Base-by-base conservation (phyloP, 1,140 invertebrate species). In the Zophobas morio region DNA sequence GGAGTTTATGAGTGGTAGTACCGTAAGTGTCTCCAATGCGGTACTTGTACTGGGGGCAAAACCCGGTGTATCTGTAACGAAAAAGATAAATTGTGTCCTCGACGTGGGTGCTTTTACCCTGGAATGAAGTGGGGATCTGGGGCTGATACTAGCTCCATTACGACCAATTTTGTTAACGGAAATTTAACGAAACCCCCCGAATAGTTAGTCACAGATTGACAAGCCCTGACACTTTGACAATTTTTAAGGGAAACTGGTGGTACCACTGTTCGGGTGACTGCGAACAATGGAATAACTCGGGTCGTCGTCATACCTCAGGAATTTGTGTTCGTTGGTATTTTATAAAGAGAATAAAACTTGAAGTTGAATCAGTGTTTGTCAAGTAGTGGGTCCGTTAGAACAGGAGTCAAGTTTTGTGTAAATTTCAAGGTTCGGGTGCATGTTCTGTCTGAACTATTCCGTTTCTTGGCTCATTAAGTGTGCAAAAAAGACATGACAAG, bases 11-110 rank as follows among this genome's bases (percentile, higher is more conserved):
- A 0, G 92, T 93, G 56, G 90, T 87, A 1, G 88, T 89, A 37
- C 92, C 93, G 86, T 91, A 94, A 1, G 92, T 93, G 84, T 93
- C 89, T 1, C 92, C 93, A 56, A 92, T 90, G 53, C 90, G 89
- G 82, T 90, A 93, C 39, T 90, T 91, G 85, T 92, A 92, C 81
- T 93, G 91, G 1, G 93, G 92, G 83, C 91, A 93, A 82, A 92
- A 92, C 6, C 93, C 93, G 1, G 92, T 91, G 81, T 94, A 94
- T 49, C 93, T 94, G 80, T 20, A 6, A 51, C 6, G n/a, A 6
- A n/a, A 4, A 46, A 4, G 42, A 46, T 46, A 0, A 4, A 0
- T 3, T 46, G 42, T 46, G 42, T 4, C 42, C 3, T 5, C 4
- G 3, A 56, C 20, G 3, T 4, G 1, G 57, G 1, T 20, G 20